Evolutionary conservation across 1,140 invertebrate genomes (phyloP).

Genomic region (Phymastichus coffea): DNA sequence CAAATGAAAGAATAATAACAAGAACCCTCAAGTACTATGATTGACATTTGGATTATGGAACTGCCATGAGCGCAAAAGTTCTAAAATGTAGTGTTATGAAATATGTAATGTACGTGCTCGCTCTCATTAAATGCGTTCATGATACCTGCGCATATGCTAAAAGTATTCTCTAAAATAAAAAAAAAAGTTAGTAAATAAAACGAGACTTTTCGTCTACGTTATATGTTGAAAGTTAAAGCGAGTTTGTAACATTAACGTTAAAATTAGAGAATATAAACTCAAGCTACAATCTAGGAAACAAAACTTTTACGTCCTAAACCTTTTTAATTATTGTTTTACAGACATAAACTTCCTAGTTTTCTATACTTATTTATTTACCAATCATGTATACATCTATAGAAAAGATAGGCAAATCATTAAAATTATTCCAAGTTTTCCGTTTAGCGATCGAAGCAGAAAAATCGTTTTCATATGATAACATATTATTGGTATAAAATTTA

Average conservation of each 20-base stretch:
- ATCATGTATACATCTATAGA: too few relatives aligned
- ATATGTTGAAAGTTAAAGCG: not conserved
- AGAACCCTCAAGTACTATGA: slow-evolving; percentile 1
- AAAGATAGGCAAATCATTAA: too few relatives aligned
- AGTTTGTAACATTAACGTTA: slow-evolving; percentile 2
- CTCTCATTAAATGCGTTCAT: slow-evolving; percentile 5
- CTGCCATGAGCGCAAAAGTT: slow-evolving; percentile 41
- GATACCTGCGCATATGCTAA: not conserved
- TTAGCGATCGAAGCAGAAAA: too few relatives aligned
- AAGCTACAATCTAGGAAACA: not conserved
- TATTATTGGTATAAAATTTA: too few relatives aligned
- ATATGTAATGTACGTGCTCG: not conserved
- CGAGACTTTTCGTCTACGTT: not conserved
- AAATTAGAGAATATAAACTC: slow-evolving; percentile 8
- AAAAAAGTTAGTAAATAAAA: not conserved
- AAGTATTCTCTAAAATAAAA: not conserved
- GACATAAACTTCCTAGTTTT: too few relatives aligned
- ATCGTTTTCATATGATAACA: too few relatives aligned
- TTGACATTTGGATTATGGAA: slow-evolving; percentile 28
- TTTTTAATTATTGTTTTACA: not conserved
- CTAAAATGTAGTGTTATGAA: slow-evolving; percentile 33
- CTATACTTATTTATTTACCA: too few relatives aligned
- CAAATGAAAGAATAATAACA: not conserved
- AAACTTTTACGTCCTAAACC: not conserved
- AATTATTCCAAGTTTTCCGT: too few relatives aligned